Base-by-base conservation (phyloP, 2,888 invertebrate species). In the Polydrusus pterygomalis region DNA sequence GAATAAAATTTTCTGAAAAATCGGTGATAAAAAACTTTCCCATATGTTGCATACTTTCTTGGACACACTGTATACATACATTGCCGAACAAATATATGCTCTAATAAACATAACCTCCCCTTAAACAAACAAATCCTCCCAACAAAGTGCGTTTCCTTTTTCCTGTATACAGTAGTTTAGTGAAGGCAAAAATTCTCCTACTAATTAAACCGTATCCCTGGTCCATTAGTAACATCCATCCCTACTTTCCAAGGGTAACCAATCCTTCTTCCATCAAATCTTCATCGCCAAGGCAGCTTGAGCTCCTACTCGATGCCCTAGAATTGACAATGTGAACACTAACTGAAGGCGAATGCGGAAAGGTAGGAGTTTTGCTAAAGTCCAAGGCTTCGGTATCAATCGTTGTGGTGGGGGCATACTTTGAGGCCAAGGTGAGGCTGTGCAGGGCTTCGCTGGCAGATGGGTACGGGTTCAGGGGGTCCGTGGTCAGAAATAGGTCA, bases 201-300 rank as follows among this genome's bases (percentile, higher is more conserved):
- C n/a, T n/a, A 25, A 25, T 25, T 25, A 25, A 25, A 25, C 25
- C 25, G 1, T 25, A 25, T 25, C 25, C 25, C 25, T 25, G 25
- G 25, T 25, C 25, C 25, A 25, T 3, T 25, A 25, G 25, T 25
- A 25, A 25, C 25, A 25, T 25, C 25, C 71, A 38, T 51, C 11
- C 43, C 70, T 62, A 94, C 90, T 94, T 94, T 51, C 94, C 93
- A 83, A 93, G 90, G 9, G 94, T 94, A 67, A 95, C 93, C 63
- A 96, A 88, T 7, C 95, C 95, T 85, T 95, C 96, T 86, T 96
- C 96, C 94, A 96, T 96, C 18, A 96, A 91, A 84, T 96, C 96
- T 86, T 97, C 96, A 84, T 96, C 96, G 58, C 96, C 95, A 81
- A 95, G 94, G 82, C 94, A 93, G 17, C 95, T 94, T 7, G 95